A percentile compares a stretch with the other conserved stretches of the same genome.
Evolutionary conservation across 1,140 invertebrate genomes (phyloP).

Genomic region (Aporrectodea caliginosa): DNA sequence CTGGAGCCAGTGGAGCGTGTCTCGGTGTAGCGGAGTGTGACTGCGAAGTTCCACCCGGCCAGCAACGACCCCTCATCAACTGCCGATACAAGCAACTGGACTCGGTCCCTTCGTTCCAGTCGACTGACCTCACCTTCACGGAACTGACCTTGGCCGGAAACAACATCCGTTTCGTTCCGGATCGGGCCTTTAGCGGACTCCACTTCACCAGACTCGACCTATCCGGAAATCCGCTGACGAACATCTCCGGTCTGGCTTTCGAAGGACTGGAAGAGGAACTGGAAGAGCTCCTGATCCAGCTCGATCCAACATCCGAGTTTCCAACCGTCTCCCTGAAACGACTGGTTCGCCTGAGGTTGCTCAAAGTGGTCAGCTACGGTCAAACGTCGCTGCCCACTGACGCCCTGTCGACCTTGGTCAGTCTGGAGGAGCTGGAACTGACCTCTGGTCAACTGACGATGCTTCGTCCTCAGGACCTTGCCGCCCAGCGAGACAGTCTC

Average conservation of each 20-base stretch:
- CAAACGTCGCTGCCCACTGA: background rate
- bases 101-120: background rate
- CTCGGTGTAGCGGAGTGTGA: background rate
- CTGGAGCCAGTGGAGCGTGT: too few relatives aligned
- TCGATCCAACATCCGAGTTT: background rate
- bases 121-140: background rate
- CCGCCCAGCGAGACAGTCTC: background rate
- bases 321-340: background rate
- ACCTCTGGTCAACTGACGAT: background rate
- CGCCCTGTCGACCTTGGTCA: background rate
- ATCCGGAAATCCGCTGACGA: background rate
- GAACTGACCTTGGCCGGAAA: background rate
- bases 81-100: background rate
- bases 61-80: background rate
- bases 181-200: background rate
- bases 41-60: background rate
- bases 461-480: background rate
- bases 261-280: background rate
- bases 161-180: background rate
- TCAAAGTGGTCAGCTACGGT: background rate
- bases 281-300: background rate
- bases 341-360: background rate
- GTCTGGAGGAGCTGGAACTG: background rate
- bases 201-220: background rate
- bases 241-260: background rate